Percentiles rank a stretch among this genome's conserved stretches.
Conservation (phyloP, 2,797 vertebrate genomes). For the Poeciliopsis gracilis region DNA sequence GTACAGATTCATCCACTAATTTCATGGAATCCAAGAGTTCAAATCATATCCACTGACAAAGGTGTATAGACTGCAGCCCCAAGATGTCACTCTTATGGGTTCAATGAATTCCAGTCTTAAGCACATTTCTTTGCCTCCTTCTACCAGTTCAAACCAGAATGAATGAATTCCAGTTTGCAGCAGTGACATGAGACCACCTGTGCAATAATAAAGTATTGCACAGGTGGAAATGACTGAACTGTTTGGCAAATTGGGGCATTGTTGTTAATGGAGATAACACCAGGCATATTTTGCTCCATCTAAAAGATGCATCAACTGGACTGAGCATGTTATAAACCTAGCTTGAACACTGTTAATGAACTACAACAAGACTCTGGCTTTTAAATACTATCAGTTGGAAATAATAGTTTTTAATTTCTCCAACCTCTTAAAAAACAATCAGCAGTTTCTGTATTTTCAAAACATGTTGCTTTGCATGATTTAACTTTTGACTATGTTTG, state of each 20-base stretch:
- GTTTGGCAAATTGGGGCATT: neutral
- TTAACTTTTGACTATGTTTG: neutral
- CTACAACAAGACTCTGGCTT: constrained; percentile 17
- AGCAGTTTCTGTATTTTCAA: neutral
- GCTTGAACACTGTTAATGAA: constrained; percentile 42
- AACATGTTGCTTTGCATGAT: too few species aligned
- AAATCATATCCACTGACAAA: neutral
- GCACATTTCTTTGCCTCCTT: too few species aligned
- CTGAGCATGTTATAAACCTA: constrained; percentile 5
- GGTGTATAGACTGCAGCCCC: neutral
- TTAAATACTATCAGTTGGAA: neutral
- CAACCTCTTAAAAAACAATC: neutral
- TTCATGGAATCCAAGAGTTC: neutral
- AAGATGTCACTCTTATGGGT: neutral
- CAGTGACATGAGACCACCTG: neutral
- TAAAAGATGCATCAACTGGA: too few species aligned
- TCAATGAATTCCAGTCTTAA: neutral
- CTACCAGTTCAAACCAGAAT: too few species aligned
- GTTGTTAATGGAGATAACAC: neutral
- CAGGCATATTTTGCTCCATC: neutral
- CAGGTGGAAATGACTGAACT: neutral
- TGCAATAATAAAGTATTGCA: neutral
- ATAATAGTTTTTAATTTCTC: neutral
- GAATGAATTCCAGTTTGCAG: neutral
- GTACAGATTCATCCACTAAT: neutral